phyloP scores from a whole-genome alignment of 1,140 invertebrate genomes.

The Bombyx mori region DNA sequence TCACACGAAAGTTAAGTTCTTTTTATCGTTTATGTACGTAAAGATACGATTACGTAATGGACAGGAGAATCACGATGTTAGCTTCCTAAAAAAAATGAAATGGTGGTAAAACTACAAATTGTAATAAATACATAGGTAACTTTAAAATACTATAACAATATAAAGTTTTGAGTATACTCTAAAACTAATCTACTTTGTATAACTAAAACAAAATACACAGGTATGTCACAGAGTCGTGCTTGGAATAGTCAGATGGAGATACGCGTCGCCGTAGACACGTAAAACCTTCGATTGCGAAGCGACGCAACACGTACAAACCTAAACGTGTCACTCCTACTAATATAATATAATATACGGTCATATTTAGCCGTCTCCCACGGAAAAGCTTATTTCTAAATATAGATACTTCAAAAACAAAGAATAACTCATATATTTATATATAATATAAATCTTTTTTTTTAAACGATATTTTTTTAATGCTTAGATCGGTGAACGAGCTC shows the following conservation, averaged over 20 bases:
- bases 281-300: conserved; percentile 22
- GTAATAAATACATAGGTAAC: no score
- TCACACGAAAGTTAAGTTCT: no score
- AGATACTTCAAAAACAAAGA: conserved; percentile 4
- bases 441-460: no score
- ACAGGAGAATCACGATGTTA: no score
- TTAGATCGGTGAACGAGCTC: no score
- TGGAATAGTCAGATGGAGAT: background rate
- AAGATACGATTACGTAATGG: no score
- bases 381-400: conserved; percentile 28
- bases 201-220: conserved; percentile 4
- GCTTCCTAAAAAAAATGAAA: no score
- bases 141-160: background rate
- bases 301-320: conserved; percentile 27
- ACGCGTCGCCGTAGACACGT: conserved; percentile 12
- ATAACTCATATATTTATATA: background rate
- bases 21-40: no score
- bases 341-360: conserved; percentile 16
- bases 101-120: no score
- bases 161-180: background rate
- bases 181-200: background rate
- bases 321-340: conserved; percentile 33
- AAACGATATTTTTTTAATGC: no score
- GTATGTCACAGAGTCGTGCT: background rate
- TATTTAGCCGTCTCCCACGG: conserved; percentile 26